phyloP scores from a whole-genome alignment of 2,888 invertebrate genomes.

The Cheilosia grossa region DNA sequence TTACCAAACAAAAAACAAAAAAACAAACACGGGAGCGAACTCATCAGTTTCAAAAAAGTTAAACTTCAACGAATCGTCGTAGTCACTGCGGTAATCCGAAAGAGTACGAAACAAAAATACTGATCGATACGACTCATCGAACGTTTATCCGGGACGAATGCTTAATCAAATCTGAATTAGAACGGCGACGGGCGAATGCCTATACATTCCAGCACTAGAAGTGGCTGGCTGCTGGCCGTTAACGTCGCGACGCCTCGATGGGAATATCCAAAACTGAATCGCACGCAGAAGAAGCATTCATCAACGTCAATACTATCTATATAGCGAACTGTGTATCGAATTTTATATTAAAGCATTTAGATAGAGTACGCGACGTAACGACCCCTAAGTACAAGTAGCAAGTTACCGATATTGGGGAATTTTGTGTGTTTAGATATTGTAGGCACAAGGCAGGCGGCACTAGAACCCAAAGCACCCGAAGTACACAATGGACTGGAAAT shows the following conservation, averaged over 20 bases:
- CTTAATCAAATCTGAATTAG: constrained; percentile 65
- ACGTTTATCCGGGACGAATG: constrained; percentile 68
- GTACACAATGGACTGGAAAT: constrained; percentile 8
- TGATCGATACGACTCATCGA: constrained; percentile 62
- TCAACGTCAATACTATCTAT: constrained; percentile 39
- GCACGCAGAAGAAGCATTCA: constrained; percentile 40
- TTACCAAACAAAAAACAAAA: constrained; percentile 9
- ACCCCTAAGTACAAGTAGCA: constrained; percentile 25
- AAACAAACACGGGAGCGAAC: constrained; percentile 10
- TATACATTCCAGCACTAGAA: constrained; percentile 25
- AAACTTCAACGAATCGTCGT: constrained; percentile 14
- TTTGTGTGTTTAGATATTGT: constrained; percentile 16
- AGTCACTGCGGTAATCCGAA: constrained; percentile 5
- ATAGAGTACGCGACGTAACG: constrained; percentile 21
- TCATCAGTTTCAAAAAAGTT: not conserved
- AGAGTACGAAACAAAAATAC: constrained; percentile 11
- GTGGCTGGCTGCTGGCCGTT: constrained; percentile 20
- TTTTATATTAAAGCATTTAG: constrained; percentile 24
- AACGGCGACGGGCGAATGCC: constrained; percentile 39
- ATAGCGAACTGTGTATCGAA: constrained; percentile 9
- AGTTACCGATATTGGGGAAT: constrained; percentile 6
- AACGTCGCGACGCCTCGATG: constrained; percentile 33
- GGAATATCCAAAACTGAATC: constrained; percentile 46
- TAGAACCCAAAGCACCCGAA: not conserved
- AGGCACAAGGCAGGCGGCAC: not conserved